phyloP scores from a whole-genome alignment of 1,140 invertebrate genomes.

The Drepana arcuata region DNA sequence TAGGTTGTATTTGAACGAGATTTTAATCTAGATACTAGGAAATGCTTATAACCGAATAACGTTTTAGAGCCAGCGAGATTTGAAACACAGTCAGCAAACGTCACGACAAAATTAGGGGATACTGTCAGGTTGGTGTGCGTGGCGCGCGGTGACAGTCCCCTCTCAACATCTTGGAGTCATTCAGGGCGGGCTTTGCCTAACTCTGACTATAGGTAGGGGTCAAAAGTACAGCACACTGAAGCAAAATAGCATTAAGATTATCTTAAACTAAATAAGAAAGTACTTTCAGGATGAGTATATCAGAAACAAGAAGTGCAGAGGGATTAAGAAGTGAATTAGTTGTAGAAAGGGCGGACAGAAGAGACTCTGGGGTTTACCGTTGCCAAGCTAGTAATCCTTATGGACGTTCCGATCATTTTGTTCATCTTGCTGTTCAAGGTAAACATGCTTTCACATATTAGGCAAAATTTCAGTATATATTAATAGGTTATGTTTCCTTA shows the following conservation, averaged over 20 bases:
- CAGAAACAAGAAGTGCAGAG: conserved; percentile 79
- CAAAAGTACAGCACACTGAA: too few relatives aligned
- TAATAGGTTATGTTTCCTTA: conserved; percentile 3
- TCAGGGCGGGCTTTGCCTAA: conserved; percentile 54
- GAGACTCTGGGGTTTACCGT: conserved; percentile 88
- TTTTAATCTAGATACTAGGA: too few relatives aligned
- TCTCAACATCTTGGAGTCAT: conserved; percentile 85
- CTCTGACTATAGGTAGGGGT: conserved; percentile 73
- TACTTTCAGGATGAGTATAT: conserved; percentile 66
- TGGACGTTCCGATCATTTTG: conserved; percentile 86
- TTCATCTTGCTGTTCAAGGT: conserved; percentile 90
- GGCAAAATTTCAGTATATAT: background rate
- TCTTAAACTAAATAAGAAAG: too few relatives aligned
- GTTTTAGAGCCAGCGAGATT: conserved; percentile 85
- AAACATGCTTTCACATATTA: conserved; percentile 7
- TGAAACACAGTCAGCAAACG: conserved; percentile 78
- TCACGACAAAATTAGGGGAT: conserved; percentile 80
- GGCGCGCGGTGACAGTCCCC: conserved; percentile 88
- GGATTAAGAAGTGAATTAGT: conserved; percentile 80
- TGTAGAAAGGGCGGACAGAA: conserved; percentile 77
- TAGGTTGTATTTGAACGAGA: too few relatives aligned
- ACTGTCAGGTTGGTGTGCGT: conserved; percentile 82
- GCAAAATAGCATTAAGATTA: too few relatives aligned
- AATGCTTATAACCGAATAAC: too few relatives aligned
- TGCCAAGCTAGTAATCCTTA: conserved; percentile 89